Conservation (phyloP, 2,888 invertebrate genomes). For the Subacronicta megacephala region DNA sequence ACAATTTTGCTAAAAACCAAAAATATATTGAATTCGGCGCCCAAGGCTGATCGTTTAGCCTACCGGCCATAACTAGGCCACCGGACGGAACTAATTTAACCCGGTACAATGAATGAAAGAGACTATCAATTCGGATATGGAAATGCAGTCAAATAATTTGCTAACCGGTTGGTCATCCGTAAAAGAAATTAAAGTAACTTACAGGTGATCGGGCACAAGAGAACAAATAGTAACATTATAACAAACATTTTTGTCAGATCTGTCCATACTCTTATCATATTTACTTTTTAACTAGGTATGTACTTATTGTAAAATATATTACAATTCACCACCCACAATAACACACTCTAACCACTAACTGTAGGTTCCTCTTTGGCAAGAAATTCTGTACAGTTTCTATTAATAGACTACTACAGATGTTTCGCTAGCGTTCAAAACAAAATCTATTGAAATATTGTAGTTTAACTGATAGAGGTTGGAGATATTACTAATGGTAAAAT, state of each 20-base stretch:
- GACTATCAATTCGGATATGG: too few species aligned
- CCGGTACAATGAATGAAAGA: too few species aligned
- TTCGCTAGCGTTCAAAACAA: neutral
- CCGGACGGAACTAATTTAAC: too few species aligned
- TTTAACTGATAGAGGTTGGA: neutral
- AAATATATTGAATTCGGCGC: too few species aligned
- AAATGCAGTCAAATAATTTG: neutral
- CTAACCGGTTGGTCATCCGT: too few species aligned
- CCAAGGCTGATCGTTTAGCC: too few species aligned
- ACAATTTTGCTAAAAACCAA: too few species aligned
- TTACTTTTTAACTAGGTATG: constrained; percentile 2
- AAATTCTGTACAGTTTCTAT: constrained; percentile 13
- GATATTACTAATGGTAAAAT: constrained; percentile 11
- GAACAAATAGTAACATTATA: constrained; percentile 11
- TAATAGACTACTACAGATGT: constrained; percentile 12
- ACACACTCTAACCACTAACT: constrained; percentile 2
- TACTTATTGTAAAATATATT: neutral
- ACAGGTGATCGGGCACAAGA: constrained; percentile 16
- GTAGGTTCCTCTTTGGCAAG: constrained; percentile 14
- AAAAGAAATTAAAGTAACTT: constrained; percentile 18
- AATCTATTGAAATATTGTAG: constrained; percentile 1
- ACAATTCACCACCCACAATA: neutral
- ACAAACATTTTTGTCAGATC: constrained; percentile 3
- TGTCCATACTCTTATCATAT: constrained; percentile 10
- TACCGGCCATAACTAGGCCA: too few species aligned